Percentiles rank a stretch among this genome's conserved stretches.
Conservation (phyloP, 2,113 vertebrate species). For the Monopterus albus region DNA sequence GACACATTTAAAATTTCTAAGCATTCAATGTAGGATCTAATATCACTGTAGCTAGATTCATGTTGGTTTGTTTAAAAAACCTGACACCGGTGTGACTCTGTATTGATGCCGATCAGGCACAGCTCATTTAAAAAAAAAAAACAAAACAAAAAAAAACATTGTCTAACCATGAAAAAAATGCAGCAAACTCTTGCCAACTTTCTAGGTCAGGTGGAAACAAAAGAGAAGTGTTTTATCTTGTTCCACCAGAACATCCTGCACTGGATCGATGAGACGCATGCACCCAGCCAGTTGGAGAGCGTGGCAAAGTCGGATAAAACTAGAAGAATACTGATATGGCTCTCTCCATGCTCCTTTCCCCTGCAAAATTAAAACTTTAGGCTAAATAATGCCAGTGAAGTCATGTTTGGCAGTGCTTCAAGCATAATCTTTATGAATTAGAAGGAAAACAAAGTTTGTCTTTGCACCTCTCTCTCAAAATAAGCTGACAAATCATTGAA, state of each 20-base stretch:
- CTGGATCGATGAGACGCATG: constrained; percentile 53
- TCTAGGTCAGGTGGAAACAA: constrained; percentile 69
- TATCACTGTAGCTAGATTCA: too few relatives aligned
- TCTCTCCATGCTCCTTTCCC: background rate
- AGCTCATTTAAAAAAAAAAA: constrained; percentile 17
- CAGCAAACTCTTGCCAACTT: constrained; percentile 40
- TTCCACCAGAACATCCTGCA: constrained; percentile 78
- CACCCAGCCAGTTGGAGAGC: constrained; percentile 59
- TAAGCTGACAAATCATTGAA: constrained; percentile 20
- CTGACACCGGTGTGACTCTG: background rate
- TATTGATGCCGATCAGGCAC: background rate
- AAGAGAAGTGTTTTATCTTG: constrained; percentile 76
- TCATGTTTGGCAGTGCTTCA: constrained; percentile 45
- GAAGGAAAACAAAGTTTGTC: constrained; percentile 22
- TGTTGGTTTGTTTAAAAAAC: background rate
- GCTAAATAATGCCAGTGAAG: constrained; percentile 37
- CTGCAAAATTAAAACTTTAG: constrained; percentile 19
- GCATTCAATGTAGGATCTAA: too few relatives aligned
- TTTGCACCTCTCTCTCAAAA: constrained; percentile 1
- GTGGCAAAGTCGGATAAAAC: constrained; percentile 70
- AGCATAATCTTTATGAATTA: constrained; percentile 22
- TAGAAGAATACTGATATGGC: constrained; percentile 61
- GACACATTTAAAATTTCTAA: too few relatives aligned
- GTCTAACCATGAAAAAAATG: background rate
- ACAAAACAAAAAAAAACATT: constrained; percentile 10